Evolutionary conservation across 2,888 invertebrate species (phyloP).

Genomic region (Scaptomyza polygonia): DNA sequence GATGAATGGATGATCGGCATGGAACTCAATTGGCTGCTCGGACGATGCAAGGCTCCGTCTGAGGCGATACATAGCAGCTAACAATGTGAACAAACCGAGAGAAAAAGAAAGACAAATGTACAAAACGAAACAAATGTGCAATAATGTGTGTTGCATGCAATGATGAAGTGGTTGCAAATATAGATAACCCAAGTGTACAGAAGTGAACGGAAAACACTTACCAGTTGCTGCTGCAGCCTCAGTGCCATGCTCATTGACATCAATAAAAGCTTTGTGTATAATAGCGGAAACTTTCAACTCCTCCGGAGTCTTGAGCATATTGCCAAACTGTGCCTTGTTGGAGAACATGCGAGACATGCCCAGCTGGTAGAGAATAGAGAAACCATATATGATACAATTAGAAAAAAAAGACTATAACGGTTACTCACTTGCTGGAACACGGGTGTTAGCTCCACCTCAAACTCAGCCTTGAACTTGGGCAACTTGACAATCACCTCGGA

Average conservation of each 20-base stretch:
- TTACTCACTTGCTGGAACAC: slow-evolving; percentile 86
- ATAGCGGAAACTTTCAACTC: slow-evolving; percentile 88
- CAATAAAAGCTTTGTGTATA: slow-evolving; percentile 93
- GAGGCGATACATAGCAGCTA: slow-evolving; percentile 85
- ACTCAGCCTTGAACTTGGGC: slow-evolving; percentile 93
- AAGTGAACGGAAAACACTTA: slow-evolving; percentile 42
- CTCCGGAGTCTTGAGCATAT: slow-evolving; percentile 85
- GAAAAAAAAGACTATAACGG: too few relatives aligned
- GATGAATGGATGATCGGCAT: slow-evolving; percentile 80
- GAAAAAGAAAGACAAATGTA: too few relatives aligned
- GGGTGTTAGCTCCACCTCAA: slow-evolving; percentile 87
- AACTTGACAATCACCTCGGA: slow-evolving; percentile 85
- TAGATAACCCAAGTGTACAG: background rate
- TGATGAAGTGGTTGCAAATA: background rate
- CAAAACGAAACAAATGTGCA: slow-evolving; percentile 5
- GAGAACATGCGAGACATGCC: slow-evolving; percentile 89
- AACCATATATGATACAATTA: background rate
- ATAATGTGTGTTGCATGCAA: background rate
- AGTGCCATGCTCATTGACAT: slow-evolving; percentile 94
- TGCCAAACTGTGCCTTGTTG: slow-evolving; percentile 86
- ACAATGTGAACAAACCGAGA: slow-evolving; percentile 35
- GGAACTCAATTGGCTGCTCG: slow-evolving; percentile 61
- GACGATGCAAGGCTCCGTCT: slow-evolving; percentile 58
- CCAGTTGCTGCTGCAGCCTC: slow-evolving; percentile 93
- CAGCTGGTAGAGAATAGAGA: slow-evolving; percentile 77